Conservation (phyloP, 2,888 invertebrate species). For the Neria commutata region DNA sequence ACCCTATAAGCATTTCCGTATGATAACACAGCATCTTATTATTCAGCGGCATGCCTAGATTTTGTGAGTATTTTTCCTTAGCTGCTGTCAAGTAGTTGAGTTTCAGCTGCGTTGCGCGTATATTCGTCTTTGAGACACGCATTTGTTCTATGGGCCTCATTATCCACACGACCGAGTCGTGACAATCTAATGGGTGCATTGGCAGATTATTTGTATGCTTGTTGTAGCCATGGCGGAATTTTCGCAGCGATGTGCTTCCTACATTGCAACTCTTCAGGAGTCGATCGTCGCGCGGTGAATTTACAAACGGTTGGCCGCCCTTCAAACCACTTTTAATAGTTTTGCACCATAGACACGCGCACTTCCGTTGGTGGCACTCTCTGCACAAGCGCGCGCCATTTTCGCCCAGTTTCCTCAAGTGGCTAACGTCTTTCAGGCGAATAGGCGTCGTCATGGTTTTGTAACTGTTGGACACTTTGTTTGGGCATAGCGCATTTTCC, state of each 20-base stretch:
- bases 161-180: constrained; percentile 8
- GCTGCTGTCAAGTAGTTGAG: not conserved
- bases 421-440: constrained; percentile 25
- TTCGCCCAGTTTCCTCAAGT: constrained; percentile 30
- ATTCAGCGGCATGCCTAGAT: too few relatives aligned
- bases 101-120: not conserved
- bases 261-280: not conserved
- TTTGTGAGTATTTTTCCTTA: not conserved
- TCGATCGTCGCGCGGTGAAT: not conserved
- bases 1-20: too few relatives aligned
- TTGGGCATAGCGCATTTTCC: constrained; percentile 23
- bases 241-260: constrained; percentile 9
- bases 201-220: not conserved
- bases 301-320: not conserved
- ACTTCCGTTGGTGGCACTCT: constrained; percentile 9
- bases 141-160: constrained; percentile 9
- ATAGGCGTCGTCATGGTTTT: constrained; percentile 25
- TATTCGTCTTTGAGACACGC: not conserved
- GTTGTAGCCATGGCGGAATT: constrained; percentile 20
- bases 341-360: constrained; percentile 1
- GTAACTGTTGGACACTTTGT: constrained; percentile 16
- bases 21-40: too few relatives aligned
- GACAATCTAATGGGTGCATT: too few relatives aligned
- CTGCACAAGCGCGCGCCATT: not conserved
- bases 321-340: not conserved